These are phyloP conservation scores for Phyllostomus discolor DNA, from an alignment of 2,113 vertebrate genomes.

Conservation along the genomic window DNA sequence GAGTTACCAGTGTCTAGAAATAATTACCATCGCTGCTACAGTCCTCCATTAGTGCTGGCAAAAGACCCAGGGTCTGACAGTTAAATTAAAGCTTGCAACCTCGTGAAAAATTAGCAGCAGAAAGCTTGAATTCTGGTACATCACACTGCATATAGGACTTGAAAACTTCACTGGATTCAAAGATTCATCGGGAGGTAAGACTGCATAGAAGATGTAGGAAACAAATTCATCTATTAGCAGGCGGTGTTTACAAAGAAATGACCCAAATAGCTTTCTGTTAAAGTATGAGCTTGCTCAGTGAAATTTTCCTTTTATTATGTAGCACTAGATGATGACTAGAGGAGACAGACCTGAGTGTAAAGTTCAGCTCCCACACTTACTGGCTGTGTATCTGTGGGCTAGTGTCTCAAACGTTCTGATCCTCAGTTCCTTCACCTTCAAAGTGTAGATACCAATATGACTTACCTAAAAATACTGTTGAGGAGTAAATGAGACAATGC, in stretches of 20 bases:
- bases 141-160: neutral
- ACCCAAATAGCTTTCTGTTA: neutral
- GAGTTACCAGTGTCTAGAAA: constrained; percentile 50
- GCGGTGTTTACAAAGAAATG: neutral
- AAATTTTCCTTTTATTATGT: neutral
- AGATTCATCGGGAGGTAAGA: neutral
- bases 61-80: constrained; percentile 51
- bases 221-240: neutral
- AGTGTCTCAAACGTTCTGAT: neutral
- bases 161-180: constrained; percentile 42
- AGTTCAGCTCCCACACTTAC: neutral
- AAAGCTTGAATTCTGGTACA: constrained; percentile 45
- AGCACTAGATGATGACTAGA: neutral
- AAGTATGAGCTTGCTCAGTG: neutral
- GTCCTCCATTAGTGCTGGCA: constrained; percentile 36
- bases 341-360: neutral
- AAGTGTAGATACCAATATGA: neutral
- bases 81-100: constrained; percentile 55
- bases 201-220: neutral
- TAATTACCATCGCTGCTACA: constrained; percentile 38
- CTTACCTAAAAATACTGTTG: neutral
- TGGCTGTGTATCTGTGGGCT: neutral
- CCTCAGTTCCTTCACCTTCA: neutral
- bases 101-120: constrained; percentile 46
- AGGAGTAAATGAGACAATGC: neutral